These are phyloP conservation scores for Reinhardtius hippoglossoides DNA, from an alignment of 2,113 vertebrate genomes.

Conservation along the genomic window DNA sequence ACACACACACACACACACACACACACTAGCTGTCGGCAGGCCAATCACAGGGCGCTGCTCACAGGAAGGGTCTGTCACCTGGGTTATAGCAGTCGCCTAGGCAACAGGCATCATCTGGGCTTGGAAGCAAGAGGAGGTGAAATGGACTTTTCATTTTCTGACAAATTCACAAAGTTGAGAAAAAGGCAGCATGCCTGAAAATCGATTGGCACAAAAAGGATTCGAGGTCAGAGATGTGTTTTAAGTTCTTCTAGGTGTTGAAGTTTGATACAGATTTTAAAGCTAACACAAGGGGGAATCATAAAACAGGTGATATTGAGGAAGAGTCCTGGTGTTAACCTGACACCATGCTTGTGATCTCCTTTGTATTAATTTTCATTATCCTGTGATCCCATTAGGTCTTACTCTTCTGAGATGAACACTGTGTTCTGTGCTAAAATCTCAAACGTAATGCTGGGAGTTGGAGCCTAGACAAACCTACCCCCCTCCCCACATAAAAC, in stretches of 20 bases:
- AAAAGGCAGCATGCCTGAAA: slow-evolving; percentile 34
- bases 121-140: slow-evolving; percentile 45
- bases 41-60: slow-evolving; percentile 70
- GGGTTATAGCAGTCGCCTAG: slow-evolving; percentile 73
- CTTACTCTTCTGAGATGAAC: slow-evolving; percentile 4
- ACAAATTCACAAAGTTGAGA: slow-evolving; percentile 46
- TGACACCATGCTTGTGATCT: slow-evolving; percentile 16
- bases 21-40: slow-evolving; percentile 50
- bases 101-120: slow-evolving; percentile 72
- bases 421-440: slow-evolving; percentile 1
- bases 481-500: neutral
- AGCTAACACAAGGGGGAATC: slow-evolving; percentile 3
- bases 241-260: slow-evolving; percentile 22
- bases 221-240: slow-evolving; percentile 33
- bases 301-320: slow-evolving; percentile 3
- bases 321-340: neutral
- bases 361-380: neutral
- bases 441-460: neutral
- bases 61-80: slow-evolving; percentile 75
- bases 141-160: slow-evolving; percentile 53
- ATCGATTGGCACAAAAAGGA: slow-evolving; percentile 34
- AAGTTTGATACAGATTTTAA: slow-evolving; percentile 24
- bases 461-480: neutral
- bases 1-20: neutral
- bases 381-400: slow-evolving; percentile 7